Evolutionary conservation across 1,140 invertebrate species (phyloP), one percentile per base, ranked within the genome.

Genomic region (Charaxes varanes): DNA sequence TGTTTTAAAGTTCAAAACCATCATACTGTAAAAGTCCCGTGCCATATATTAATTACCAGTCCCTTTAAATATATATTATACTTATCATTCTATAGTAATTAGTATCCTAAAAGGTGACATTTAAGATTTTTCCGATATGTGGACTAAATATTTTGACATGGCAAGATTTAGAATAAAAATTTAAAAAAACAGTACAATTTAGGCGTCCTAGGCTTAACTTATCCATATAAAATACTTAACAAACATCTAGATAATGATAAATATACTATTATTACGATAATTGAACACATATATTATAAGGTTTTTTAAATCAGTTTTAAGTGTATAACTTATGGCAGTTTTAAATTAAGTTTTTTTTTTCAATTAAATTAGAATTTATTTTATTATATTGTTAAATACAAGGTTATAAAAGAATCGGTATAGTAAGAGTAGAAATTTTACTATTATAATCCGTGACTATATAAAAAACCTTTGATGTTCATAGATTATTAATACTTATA

Each of bases 211-310:
- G 33, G 14, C 22, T 24, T 47, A 47, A 35, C 44, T 47, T 47
- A 41, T 35, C 19, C 10, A 44, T 49, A 41, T 6, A 43, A 48
- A 37, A 45, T 26, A 44, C 32, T 40, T 41, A 52, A 41, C 37
- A 55, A 61, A 56, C 41, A 65, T 48, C 52, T 59, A 53, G 35
- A 53, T 48, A 56, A 48, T 43, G 52, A 63, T 61, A 63, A 58
- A 60, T 60, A 55, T 41, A 42, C 50, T 58, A 44, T 53, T 55
- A 57, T 53, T 60, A 28, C 27, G 61, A 43, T 30, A 63, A 62
- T 59, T 64, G 60, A 63, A 67, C 61, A 67, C 58, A 66, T 56
- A 65, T 56, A 58, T 44, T 53, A 52, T 53, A 41, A 46, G 38
- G 16, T 51, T 36, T 22, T 33, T 33, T 15, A 33, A 14, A 28